Base-by-base conservation (phyloP, 2,113 vertebrate genomes). In the Oreochromis spilurus region DNA sequence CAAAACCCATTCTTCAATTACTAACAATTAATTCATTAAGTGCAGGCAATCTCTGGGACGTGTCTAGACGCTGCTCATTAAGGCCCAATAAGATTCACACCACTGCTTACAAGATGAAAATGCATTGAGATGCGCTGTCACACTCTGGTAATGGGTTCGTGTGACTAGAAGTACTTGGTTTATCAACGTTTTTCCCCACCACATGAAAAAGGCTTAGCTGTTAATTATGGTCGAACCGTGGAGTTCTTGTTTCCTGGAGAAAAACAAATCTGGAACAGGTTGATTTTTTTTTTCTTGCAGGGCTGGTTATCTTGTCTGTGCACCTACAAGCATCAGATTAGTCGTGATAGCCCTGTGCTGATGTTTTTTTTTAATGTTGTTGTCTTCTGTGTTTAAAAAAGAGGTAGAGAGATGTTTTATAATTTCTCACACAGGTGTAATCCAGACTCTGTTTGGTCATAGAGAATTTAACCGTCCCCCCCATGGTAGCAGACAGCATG, bases 121-220 rank as follows among this genome's bases (percentile, higher is more conserved):
- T 26, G 72, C 43, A 87, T 88, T 87, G 79, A 95, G 86, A 95
- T 95, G 93, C 92, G 12, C 79, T 9, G 89, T 78, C 94, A 95
- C 93, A 83, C 92, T 84, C 89, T 14, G 82, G 26, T 92, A 91
- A 93, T 85, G 85, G 29, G 38, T 87, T 48, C 85, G 88, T 94
- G 94, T 91, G 87, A 81, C 90, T 85, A 90, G 83, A 75, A 70
- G 67, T 60, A 13, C 53, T 84, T 34, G 10, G 45, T 88, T 88
- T 50, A 94, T 93, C 92, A 92, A 5, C 6, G 54, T 36, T 70
- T 84, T 82, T 52, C 81, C 79, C 52, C 7, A 29, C 65, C 19
- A 31, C 85, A 84, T 6, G 40, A 67, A 19, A 13, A 70, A 19
- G 10, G 16, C 40, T 87, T 58, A 53, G 83, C 50, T 53, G 75